Conservation (phyloP, 1,140 invertebrate species). For the Hetaerina americana region DNA sequence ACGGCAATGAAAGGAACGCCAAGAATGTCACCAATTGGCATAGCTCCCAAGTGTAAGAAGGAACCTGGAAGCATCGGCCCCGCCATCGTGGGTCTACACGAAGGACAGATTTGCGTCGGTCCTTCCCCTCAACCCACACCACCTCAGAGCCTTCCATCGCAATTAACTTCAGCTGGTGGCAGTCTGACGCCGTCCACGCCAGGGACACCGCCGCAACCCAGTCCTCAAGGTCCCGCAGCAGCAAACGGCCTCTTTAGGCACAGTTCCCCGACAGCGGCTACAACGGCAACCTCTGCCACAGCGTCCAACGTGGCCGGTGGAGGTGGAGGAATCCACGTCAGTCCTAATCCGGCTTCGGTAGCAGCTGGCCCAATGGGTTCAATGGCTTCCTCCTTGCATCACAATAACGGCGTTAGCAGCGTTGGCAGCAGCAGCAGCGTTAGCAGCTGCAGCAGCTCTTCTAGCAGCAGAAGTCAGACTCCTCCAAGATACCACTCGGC, state of each 20-base stretch:
- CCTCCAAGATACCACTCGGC: background rate
- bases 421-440: background rate
- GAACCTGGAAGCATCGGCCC: slow-evolving; percentile 1
- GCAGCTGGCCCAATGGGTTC: slow-evolving; percentile 5
- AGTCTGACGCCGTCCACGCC: slow-evolving; percentile 50
- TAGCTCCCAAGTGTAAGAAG: slow-evolving; percentile 21
- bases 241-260: slow-evolving; percentile 1
- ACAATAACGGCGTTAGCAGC: background rate
- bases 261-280: slow-evolving; percentile 4
- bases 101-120: slow-evolving; percentile 30
- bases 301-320: background rate
- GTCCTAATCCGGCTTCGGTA: slow-evolving; percentile 1
- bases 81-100: slow-evolving; percentile 16
- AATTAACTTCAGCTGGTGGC: slow-evolving; percentile 19
- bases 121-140: background rate
- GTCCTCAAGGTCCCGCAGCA: slow-evolving; percentile 24
- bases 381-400: background rate
- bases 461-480: slow-evolving; percentile 1
- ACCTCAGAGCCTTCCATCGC: slow-evolving; percentile 3
- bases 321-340: background rate
- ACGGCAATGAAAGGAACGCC: slow-evolving; percentile 34
- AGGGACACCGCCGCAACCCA: slow-evolving; percentile 43
- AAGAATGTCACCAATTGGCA: slow-evolving; percentile 29
- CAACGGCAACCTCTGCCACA: background rate
- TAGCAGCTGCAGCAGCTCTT: background rate